Percentiles rank a stretch among this genome's conserved stretches.
Conservation (phyloP, 2,797 vertebrate genomes). For the Craterocephalus amniculus region DNA sequence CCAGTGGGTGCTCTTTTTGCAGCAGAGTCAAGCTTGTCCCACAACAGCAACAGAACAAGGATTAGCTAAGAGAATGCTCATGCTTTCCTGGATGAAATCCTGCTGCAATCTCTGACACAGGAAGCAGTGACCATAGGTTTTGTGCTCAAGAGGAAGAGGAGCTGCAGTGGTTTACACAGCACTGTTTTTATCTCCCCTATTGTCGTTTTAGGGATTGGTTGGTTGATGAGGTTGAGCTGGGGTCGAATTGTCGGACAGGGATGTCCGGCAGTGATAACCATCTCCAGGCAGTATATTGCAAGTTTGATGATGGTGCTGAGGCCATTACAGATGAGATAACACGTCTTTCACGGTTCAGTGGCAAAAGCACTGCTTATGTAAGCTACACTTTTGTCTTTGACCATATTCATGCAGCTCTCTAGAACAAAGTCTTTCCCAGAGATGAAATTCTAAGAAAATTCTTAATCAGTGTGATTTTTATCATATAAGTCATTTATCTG, state of each 20-base stretch:
- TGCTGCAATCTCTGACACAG: conserved; percentile 66
- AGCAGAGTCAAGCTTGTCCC: conserved; percentile 47
- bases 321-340: conserved; percentile 55
- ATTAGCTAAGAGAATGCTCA: conserved; percentile 74
- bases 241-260: conserved; percentile 67
- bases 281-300: conserved; percentile 60
- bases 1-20: conserved; percentile 28
- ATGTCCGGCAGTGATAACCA: conserved; percentile 76
- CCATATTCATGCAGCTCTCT: not conserved
- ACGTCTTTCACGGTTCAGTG: conserved; percentile 40
- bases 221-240: conserved; percentile 61
- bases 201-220: conserved; percentile 76
- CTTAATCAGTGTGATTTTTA: conserved; percentile 2
- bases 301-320: conserved; percentile 53
- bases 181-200: conserved; percentile 72
- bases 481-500: too few species aligned
- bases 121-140: conserved; percentile 64
- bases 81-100: conserved; percentile 80
- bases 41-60: conserved; percentile 65
- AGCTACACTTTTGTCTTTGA: conserved; percentile 18
- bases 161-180: conserved; percentile 75
- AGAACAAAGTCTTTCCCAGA: not conserved
- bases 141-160: conserved; percentile 77
- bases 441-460: not conserved
- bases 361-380: conserved; percentile 25